Evolutionary conservation across 2,113 vertebrate species (phyloP).

Genomic region (Vulpes vulpes): DNA sequence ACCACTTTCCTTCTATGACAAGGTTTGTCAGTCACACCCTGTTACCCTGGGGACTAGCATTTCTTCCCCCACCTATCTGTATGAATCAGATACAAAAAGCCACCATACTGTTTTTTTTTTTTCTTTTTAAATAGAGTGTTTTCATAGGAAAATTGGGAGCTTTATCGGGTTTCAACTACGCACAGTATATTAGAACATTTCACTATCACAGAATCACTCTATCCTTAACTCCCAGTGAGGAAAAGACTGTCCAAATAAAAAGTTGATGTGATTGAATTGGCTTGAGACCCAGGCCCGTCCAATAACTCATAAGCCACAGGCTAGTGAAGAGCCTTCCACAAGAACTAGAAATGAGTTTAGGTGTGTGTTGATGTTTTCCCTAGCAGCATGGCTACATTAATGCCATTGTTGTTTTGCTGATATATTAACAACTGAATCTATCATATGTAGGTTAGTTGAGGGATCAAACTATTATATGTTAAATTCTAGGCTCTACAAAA

Average conservation of each 20-base stretch:
- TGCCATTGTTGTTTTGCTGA: background rate
- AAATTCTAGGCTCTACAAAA: background rate
- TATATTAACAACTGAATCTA: background rate
- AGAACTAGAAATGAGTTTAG: background rate
- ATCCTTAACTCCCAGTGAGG: background rate
- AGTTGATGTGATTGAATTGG: background rate
- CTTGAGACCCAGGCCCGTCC: background rate
- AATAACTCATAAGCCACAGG: background rate
- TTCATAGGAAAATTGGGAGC: background rate
- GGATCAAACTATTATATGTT: background rate
- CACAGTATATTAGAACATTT: background rate
- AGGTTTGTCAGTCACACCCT: background rate
- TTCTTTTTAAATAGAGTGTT: background rate
- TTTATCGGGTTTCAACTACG: background rate
- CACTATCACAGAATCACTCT: background rate
- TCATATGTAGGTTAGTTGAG: background rate
- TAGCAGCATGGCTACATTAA: background rate
- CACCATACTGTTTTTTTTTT: background rate
- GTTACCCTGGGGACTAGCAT: too few relatives aligned
- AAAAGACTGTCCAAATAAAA: background rate
- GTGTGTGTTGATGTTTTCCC: background rate
- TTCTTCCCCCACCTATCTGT: background rate
- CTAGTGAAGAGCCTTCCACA: background rate
- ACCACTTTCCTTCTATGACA: background rate
- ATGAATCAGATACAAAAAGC: background rate